phyloP scores from a whole-genome alignment of 2,888 invertebrate species.

The Agrotis exclamationis region DNA sequence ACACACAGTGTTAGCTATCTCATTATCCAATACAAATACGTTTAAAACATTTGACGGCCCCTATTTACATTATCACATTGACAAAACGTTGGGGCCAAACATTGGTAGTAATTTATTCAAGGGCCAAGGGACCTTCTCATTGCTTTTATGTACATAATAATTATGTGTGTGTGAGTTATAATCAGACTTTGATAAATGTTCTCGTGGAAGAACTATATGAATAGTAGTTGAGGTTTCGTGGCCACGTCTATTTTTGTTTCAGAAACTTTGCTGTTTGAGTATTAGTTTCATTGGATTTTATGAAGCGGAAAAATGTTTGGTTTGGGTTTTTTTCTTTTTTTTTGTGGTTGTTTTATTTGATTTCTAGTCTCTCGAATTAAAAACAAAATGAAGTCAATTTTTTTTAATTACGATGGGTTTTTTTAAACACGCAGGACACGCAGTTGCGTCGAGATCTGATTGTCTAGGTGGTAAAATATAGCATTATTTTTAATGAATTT shows the following conservation, averaged over 20 bases:
- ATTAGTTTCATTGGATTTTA: constrained; percentile 29
- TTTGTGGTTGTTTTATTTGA: too few relatives aligned
- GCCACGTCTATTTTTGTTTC: constrained; percentile 24
- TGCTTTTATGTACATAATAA: constrained; percentile 59
- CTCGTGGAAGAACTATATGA: constrained; percentile 31
- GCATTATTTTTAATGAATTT: too few relatives aligned
- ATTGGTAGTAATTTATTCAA: constrained; percentile 62
- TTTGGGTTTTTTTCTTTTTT: background rate
- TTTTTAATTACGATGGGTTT: too few relatives aligned
- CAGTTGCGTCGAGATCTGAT: too few relatives aligned
- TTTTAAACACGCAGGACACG: too few relatives aligned
- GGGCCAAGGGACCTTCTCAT: constrained; percentile 33
- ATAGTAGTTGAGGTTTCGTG: background rate
- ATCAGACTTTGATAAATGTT: constrained; percentile 49
- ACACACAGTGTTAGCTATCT: constrained; percentile 44
- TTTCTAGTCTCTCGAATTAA: too few relatives aligned
- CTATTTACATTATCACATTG: constrained; percentile 65
- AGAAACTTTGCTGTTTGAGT: constrained; percentile 7
- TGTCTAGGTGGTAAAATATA: too few relatives aligned
- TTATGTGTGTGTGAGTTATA: constrained; percentile 48
- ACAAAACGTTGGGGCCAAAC: constrained; percentile 59
- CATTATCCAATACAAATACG: constrained; percentile 58
- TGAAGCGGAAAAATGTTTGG: constrained; percentile 13
- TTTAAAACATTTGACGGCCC: constrained; percentile 42
- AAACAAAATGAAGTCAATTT: too few relatives aligned